Evolutionary conservation across 1,140 invertebrate genomes (phyloP).

Genomic region (Sogatella furcifera): DNA sequence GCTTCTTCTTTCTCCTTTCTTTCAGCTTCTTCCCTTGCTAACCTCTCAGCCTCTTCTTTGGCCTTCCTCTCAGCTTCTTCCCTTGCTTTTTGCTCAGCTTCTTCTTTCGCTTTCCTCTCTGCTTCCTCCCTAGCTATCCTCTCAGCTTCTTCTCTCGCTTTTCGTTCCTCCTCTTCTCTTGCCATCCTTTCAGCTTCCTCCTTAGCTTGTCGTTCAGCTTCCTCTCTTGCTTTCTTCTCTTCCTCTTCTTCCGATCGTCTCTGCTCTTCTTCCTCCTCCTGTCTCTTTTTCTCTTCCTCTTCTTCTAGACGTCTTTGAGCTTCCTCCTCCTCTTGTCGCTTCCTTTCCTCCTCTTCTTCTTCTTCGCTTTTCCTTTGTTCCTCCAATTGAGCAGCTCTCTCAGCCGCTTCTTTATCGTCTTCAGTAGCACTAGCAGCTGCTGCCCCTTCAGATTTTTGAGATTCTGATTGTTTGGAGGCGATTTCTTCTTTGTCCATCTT

Average conservation of each 20-base stretch:
- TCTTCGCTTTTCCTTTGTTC: constrained; percentile 28
- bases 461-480: not conserved
- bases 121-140: constrained; percentile 2
- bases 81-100: constrained; percentile 20
- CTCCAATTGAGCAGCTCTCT: not conserved
- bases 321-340: constrained; percentile 1
- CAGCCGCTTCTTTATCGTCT: not conserved
- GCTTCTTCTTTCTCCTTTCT: constrained; percentile 16
- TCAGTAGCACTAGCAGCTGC: not conserved
- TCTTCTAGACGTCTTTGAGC: constrained; percentile 6
- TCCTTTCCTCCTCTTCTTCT: constrained; percentile 23
- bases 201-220: constrained; percentile 34
- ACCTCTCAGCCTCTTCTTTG: constrained; percentile 12
- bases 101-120: constrained; percentile 14
- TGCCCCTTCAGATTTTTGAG: constrained; percentile 1
- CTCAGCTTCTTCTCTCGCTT: constrained; percentile 18
- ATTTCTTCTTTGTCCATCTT: not conserved
- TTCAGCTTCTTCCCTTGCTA: constrained; percentile 16
- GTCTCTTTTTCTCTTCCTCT: too few species aligned
- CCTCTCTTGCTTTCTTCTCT: constrained; percentile 28
- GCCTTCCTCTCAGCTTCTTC: constrained; percentile 10
- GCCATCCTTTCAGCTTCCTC: constrained; percentile 32
- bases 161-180: constrained; percentile 14
- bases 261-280: not conserved
- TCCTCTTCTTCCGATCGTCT: constrained; percentile 17